Percentiles rank a stretch among this genome's conserved stretches.
These are phyloP conservation scores for silkworm (Bombyx mori) DNA, from an alignment of 1,140 invertebrate genomes.

Conservation along the genomic window ASM3026992v2 NC_085110.1:11532001-11532500, in stretches of 20 bases:
- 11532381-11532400: slow-evolving; percentile 60
- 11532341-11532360: slow-evolving; percentile 69
- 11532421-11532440: slow-evolving; percentile 61
- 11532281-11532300: slow-evolving; percentile 51
- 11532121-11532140: no score
- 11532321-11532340: slow-evolving; percentile 65
- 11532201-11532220: background rate
- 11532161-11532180: background rate
- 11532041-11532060: no score
- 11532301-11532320: slow-evolving; percentile 48
- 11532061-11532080: no score
- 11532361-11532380: slow-evolving; percentile 67
- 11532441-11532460: slow-evolving; percentile 65
- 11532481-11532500: slow-evolving; percentile 36
- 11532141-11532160: no score
- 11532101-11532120: no score
- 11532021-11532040: no score
- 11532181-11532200: background rate
- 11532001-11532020: no score
- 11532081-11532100: no score
- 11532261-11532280: slow-evolving; percentile 34
- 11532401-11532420: slow-evolving; percentile 63
- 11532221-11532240: no score
- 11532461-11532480: slow-evolving; percentile 61
- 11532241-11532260: no score